Evolutionary conservation across 2,113 vertebrate genomes (phyloP), one percentile per base, ranked within the genome.

Genomic region (Tragelaphus imberbis): DNA sequence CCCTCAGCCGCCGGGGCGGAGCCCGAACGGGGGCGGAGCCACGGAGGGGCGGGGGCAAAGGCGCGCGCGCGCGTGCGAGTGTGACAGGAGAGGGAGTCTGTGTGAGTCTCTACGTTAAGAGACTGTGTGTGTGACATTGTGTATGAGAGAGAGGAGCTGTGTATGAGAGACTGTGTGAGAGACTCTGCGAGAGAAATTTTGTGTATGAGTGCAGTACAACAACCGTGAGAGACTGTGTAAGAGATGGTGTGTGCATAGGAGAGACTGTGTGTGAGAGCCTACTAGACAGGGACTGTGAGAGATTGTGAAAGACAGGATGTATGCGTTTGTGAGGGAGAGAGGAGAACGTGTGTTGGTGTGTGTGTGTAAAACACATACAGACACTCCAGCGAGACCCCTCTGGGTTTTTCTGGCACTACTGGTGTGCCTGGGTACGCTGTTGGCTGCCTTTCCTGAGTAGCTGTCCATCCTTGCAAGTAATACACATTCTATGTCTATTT

Each of bases 1-100:
- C 88, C 79, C 88, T 87, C 27, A 47, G 40, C 63, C 27, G 80
- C 25, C 15, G 44, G 92, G 97, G 98, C 95, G 97, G 96, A 40
- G 95, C 82, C 25, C n/a, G 3, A 0, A 4, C 1, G 5, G 44
- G 84, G 98, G 90, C 44, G 92, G 95, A 59, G 33, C 87, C 63
- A 61, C 90, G 21, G 61, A 2, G 23, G 9, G 13, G 90, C 15
- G 82, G 84, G 23, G 81, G 40, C 30, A 14, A 5, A 3, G 59
- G 19, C 47, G 49, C 27, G 90, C 6, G 7, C 11, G n/a, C 65
- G 65, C 65, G 33, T 1, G 65, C 7, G 16, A 19, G 33, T 17
- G 68, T 12, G 10, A 25, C 36, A 13, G 68, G 13, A 15, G 40
- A 28, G 40, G 44, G 7, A 53, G 51, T 33, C 11, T 36, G 40